A percentile compares a stretch with the other conserved stretches of the same genome.
These are phyloP conservation scores for Taeniopygia guttata DNA, from an alignment of 2,797 vertebrate genomes.

Conservation along the genomic window DNA sequence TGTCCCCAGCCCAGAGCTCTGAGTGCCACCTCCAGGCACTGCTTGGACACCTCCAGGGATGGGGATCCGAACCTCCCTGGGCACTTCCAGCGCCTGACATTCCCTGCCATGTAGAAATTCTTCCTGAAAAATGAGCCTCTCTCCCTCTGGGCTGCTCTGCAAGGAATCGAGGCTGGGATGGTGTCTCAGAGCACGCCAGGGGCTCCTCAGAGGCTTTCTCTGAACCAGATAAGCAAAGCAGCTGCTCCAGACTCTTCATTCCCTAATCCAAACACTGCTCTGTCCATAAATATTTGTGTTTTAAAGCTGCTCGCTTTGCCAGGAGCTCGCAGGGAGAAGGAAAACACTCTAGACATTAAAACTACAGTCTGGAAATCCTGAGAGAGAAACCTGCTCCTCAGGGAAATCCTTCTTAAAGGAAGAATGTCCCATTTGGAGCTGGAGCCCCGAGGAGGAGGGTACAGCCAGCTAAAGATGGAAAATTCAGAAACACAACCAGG, in stretches of 20 bases:
- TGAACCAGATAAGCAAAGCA: neutral
- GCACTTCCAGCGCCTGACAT: neutral
- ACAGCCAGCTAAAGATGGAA: neutral
- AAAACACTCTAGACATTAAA: neutral
- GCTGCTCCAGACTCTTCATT: neutral
- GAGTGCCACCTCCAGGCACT: neutral
- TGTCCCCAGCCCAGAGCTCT: neutral
- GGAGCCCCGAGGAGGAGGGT: neutral
- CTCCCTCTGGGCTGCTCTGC: neutral
- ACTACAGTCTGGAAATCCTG: neutral
- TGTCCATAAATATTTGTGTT: neutral
- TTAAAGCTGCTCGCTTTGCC: neutral
- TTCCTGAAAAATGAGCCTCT: neutral
- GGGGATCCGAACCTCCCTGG: neutral
- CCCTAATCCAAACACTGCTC: constrained; percentile 13
- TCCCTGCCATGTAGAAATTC: neutral
- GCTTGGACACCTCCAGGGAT: neutral
- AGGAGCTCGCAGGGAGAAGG: neutral
- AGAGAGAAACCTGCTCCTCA: neutral
- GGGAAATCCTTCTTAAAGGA: neutral
- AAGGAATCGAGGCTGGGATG: neutral
- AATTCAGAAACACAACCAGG: neutral
- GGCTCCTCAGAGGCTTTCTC: neutral
- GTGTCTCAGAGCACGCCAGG: neutral
- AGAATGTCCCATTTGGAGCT: neutral